Evolutionary conservation across 1,140 invertebrate species (phyloP).

Genomic region (Plectus sambesii): DNA sequence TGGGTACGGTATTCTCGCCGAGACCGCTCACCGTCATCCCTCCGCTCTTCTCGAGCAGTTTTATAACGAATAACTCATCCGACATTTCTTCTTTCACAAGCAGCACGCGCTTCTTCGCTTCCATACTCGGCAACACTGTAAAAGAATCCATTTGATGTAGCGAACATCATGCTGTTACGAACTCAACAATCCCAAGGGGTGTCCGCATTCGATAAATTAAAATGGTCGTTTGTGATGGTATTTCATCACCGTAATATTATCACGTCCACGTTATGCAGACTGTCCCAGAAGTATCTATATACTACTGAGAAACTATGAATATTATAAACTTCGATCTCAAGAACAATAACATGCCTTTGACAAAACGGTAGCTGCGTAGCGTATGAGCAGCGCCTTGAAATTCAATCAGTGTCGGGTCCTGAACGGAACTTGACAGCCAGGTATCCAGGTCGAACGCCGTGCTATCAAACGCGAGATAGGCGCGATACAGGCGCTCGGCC

Average conservation of each 20-base stretch:
- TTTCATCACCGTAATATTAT: too few species aligned
- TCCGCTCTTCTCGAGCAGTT: constrained; percentile 18
- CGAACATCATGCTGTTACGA: too few species aligned
- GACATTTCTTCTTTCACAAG: constrained; percentile 14
- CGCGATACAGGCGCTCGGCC: constrained; percentile 61
- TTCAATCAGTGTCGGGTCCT: constrained; percentile 22
- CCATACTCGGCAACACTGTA: constrained; percentile 14
- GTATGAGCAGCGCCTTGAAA: constrained; percentile 22
- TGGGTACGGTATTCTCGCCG: constrained; percentile 44
- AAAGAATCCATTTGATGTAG: too few species aligned
- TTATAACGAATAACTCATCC: constrained; percentile 21
- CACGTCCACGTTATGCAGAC: too few species aligned
- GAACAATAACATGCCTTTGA: too few species aligned
- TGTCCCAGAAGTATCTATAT: too few species aligned
- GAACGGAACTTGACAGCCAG: constrained; percentile 12
- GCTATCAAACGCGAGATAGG: constrained; percentile 47
- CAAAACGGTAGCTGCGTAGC: constrained; percentile 17
- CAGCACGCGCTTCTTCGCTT: constrained; percentile 12
- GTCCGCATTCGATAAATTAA: too few species aligned
- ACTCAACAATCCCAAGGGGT: too few species aligned
- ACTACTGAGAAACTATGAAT: too few species aligned
- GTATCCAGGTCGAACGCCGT: constrained; percentile 24
- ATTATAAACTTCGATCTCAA: too few species aligned
- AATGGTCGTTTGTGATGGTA: too few species aligned
- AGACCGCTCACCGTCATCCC: neutral